phyloP scores from a whole-genome alignment of 2,113 vertebrate species.

The Pedetes capensis region DNA sequence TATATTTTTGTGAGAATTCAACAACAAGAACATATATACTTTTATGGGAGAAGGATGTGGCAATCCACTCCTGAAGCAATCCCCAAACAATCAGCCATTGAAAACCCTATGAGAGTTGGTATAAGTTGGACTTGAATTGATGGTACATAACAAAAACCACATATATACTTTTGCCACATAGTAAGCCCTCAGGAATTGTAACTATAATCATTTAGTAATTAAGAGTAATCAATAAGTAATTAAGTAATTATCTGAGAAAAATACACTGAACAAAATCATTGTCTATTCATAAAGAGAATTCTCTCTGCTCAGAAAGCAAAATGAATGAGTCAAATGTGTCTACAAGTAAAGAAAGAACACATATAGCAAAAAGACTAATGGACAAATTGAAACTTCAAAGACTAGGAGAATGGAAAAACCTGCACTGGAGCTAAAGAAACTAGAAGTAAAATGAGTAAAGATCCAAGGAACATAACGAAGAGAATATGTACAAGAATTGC shows the following conservation, averaged over 20 bases:
- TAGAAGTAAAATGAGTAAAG: conserved; percentile 39
- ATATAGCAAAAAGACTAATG: not conserved
- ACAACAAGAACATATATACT: no score
- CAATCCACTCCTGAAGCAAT: no score
- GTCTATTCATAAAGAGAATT: conserved; percentile 16
- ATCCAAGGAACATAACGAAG: conserved; percentile 55
- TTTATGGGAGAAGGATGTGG: no score
- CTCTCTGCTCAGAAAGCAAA: not conserved
- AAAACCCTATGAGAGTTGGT: no score
- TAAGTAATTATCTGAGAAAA: not conserved
- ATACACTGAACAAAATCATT: not conserved
- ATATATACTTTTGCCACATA: not conserved
- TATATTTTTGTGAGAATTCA: not conserved
- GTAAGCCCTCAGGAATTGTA: not conserved
- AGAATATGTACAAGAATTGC: conserved; percentile 45
- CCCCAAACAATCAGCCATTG: no score
- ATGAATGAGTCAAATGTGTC: not conserved
- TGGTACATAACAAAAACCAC: no score
- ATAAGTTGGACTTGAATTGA: no score
- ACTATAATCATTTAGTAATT: no score
- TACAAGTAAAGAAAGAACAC: conserved; percentile 25
- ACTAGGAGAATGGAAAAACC: not conserved
- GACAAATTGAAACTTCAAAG: conserved; percentile 47
- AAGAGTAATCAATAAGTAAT: not conserved
- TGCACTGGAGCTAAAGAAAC: not conserved